A percentile compares a stretch with the other conserved stretches of the same genome.
Evolutionary conservation across 2,888 invertebrate genomes (phyloP).

Genomic region (Notodonta dromedarius): DNA sequence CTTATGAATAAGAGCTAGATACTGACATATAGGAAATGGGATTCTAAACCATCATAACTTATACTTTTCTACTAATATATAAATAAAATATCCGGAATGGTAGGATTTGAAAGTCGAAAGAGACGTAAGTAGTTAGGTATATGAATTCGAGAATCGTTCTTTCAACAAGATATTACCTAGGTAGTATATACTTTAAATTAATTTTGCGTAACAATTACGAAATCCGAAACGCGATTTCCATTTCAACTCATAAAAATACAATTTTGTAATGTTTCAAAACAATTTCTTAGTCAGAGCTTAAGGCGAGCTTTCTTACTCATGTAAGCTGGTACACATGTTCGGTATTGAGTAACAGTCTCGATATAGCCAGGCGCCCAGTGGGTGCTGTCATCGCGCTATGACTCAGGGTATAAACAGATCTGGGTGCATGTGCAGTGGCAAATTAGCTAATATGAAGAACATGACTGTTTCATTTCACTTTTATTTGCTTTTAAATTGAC

Average conservation of each 20-base stretch:
- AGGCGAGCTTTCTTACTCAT: constrained; percentile 27
- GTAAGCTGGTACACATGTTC: constrained; percentile 20
- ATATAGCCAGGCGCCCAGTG: constrained; percentile 59
- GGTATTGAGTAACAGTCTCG: constrained; percentile 68
- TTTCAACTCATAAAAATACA: constrained; percentile 16
- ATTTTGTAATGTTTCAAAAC: constrained; percentile 28
- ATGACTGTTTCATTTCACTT: constrained; percentile 5
- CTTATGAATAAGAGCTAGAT: too few relatives aligned
- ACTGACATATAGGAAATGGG: too few relatives aligned
- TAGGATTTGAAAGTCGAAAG: too few relatives aligned
- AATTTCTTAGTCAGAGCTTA: constrained; percentile 35
- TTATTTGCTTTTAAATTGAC: not conserved
- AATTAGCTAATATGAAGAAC: constrained; percentile 20
- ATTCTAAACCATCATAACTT: too few relatives aligned
- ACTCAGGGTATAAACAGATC: constrained; percentile 58
- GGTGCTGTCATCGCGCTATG: constrained; percentile 54
- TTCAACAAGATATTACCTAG: too few relatives aligned
- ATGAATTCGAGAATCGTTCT: too few relatives aligned
- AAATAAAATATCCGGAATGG: too few relatives aligned
- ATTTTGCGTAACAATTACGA: not conserved
- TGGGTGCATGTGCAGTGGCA: constrained; percentile 46
- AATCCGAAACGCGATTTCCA: constrained; percentile 1
- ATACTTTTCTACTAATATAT: too few relatives aligned
- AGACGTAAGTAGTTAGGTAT: too few relatives aligned
- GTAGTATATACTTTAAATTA: too few relatives aligned